Conservation (phyloP, 2,888 invertebrate species). For the Synanthedon formicaeformis region DNA sequence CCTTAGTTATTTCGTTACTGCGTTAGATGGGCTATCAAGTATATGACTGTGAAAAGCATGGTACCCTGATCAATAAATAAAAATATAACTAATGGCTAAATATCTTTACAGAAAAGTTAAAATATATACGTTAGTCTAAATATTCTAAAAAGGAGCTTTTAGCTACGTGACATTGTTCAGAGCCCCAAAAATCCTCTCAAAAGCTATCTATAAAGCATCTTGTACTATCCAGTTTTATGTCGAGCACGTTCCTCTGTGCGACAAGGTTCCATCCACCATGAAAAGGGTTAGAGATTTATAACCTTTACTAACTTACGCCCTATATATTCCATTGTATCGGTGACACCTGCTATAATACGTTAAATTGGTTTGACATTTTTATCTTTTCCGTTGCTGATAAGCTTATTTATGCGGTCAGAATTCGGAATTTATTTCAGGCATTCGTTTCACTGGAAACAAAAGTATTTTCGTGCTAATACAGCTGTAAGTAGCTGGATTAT, state of each 20-base stretch:
- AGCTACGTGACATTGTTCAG: not conserved
- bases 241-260: slow-evolving; percentile 14
- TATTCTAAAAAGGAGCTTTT: no score
- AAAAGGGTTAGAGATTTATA: slow-evolving; percentile 30
- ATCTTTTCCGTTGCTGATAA: slow-evolving; percentile 8
- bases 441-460: no score
- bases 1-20: no score
- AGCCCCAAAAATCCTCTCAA: not conserved
- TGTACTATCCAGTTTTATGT: slow-evolving; percentile 9
- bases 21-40: no score
- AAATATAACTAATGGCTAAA: no score
- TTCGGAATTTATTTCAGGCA: slow-evolving; percentile 8
- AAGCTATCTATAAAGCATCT: slow-evolving; percentile 10
- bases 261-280: slow-evolving; percentile 19
- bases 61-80: no score
- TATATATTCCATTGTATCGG: slow-evolving; percentile 19
- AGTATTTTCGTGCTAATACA: no score
- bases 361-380: slow-evolving; percentile 20
- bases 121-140: no score
- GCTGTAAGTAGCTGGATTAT: no score
- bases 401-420: slow-evolving; percentile 16
- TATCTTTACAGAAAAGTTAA: no score
- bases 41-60: no score
- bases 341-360: slow-evolving; percentile 23
- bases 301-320: slow-evolving; percentile 18